phyloP scores from a whole-genome alignment of 2,113 vertebrate species.

The Neopipo cinnamomea region DNA sequence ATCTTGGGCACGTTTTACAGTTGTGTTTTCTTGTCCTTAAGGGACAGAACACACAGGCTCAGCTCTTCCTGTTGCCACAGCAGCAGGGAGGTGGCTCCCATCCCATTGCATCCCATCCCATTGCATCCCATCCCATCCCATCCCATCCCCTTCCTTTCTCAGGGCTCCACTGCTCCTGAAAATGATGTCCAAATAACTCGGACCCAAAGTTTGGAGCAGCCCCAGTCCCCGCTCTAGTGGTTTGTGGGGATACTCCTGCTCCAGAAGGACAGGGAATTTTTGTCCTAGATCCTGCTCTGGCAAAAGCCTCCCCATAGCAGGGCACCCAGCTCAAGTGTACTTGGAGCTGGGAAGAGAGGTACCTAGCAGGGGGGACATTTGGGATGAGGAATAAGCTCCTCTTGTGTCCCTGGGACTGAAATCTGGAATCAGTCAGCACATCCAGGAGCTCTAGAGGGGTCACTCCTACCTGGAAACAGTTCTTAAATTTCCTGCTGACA shows the following conservation, averaged over 20 bases:
- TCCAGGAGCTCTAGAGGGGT: not conserved
- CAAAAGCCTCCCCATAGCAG: not conserved
- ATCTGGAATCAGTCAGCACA: fast-evolving
- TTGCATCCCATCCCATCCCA: not conserved
- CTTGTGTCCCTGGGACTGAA: not conserved
- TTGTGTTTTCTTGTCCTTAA: not conserved
- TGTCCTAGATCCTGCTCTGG: not conserved
- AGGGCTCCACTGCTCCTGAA: not conserved
- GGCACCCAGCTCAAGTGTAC: not conserved
- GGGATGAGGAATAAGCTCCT: not conserved
- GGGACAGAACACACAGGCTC: not conserved
- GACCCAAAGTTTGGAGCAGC: not conserved
- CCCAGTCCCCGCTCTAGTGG: not conserved
- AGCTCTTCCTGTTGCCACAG: not conserved
- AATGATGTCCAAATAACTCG: not conserved
- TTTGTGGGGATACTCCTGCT: not conserved
- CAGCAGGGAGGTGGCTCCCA: not conserved
- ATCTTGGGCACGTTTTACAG: not conserved
- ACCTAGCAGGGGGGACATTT: not conserved
- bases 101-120: not conserved
- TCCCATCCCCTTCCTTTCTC: not conserved
- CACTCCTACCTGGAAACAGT: slow-evolving; percentile 86
- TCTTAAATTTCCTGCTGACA: slow-evolving; percentile 92
- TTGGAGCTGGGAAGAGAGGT: not conserved
- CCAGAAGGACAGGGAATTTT: not conserved